Evolutionary conservation across 2,888 invertebrate genomes (phyloP), one percentile per base, ranked within the genome.

Genomic region (Drosophila macrospina): DNA sequence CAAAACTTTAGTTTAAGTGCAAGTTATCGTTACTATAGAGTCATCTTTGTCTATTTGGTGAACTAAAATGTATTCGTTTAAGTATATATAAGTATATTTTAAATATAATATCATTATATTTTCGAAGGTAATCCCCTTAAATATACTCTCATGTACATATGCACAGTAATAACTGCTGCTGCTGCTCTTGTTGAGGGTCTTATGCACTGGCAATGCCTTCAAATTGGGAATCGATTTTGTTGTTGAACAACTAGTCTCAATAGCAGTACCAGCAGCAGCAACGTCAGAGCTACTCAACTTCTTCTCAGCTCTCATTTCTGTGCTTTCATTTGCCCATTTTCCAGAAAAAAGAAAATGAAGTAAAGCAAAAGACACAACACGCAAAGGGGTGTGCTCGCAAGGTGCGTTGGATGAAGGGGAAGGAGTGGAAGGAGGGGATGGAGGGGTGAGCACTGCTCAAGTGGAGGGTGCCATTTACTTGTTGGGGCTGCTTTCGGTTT

Each of bases 361-460:
- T 50, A 63, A 63, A 75, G 79, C n/a, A 69, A 75, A 80, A 76
- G 86, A 80, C 80, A 79, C 68, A 79, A 70, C 84, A 80, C 80
- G 86, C 80, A 76, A 83, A 67, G 57, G 79, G 84, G 80, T 72
- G 86, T 47, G 73, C 69, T 62, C 7, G 41, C 69, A 62, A 75
- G 82, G 69, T 67, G 60, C 51, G 39, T 63, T 42, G 56, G 20
- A n/a, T 41, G 37, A n/a, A n/a, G n/a, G n/a, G n/a, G n/a, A n/a
- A n/a, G 39, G 11, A 26, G 24, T 13, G 13, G 5, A n/a, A n/a
- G n/a, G 10, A 5, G 2, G 8, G 10, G 13, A 20, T n/a, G 41
- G 7, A 15, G 39, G 39, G 54, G 8, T 6, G 34, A 13, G 3
- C 20, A 20, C 26, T 26, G 28, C 54, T 54, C 55, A 39, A 48